Conservation (phyloP, 2,113 vertebrate genomes). For the Cheirogaleus medius region DNA sequence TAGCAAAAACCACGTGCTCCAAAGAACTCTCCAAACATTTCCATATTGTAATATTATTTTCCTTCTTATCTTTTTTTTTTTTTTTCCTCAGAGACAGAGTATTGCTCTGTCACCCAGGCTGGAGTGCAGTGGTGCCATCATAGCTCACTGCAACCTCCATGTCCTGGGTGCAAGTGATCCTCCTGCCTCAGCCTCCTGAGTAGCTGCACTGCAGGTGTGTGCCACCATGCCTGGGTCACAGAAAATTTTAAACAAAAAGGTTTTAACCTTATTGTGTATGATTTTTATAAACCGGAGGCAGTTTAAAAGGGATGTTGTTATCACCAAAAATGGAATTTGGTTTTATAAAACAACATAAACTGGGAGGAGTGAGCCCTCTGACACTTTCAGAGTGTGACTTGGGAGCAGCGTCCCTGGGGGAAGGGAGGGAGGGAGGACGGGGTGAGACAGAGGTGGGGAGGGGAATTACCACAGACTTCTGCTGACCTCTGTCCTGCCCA, state of each 20-base stretch:
- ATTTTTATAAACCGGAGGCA: not conserved
- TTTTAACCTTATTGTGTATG: not conserved
- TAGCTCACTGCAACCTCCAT: too few species aligned
- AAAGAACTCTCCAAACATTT: not conserved
- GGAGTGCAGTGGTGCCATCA: too few species aligned
- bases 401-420: not conserved
- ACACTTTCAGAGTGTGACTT: not conserved
- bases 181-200: too few species aligned
- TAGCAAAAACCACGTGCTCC: not conserved
- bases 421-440: too few species aligned
- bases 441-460: fast-evolving
- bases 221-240: not conserved
- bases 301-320: not conserved
- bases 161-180: too few species aligned
- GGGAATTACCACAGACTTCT: not conserved
- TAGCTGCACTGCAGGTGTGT: too few species aligned
- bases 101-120: too few species aligned
- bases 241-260: not conserved
- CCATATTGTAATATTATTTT: not conserved
- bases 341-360: not conserved
- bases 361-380: not conserved
- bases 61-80: not conserved
- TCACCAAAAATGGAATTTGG: not conserved
- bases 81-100: not conserved
- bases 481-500: not conserved